A percentile compares a stretch with the other conserved stretches of the same genome.
These are phyloP conservation scores for Tarsius wallacei DNA, from an alignment of 2,797 vertebrate genomes.

Conservation along the genomic window DNA sequence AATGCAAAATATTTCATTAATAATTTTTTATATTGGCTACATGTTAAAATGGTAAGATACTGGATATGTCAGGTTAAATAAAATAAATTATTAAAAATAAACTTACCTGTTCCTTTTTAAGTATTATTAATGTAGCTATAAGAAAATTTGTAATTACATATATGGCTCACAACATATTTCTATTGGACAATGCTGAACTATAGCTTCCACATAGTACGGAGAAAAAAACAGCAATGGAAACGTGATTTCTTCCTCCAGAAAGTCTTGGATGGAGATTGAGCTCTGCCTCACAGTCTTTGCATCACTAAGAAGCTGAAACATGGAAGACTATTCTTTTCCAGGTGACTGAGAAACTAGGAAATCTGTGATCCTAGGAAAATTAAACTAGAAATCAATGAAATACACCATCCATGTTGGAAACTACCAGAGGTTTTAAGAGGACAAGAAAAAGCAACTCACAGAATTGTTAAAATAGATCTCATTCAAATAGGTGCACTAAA, in stretches of 20 bases:
- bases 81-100: slow-evolving; percentile 27
- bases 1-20: slow-evolving; percentile 5
- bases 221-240: neutral
- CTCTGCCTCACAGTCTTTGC: neutral
- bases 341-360: slow-evolving; percentile 42
- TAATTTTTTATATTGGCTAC: neutral
- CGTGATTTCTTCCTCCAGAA: neutral
- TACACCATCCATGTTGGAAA: neutral
- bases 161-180: neutral
- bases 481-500: neutral
- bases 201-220: neutral
- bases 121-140: neutral
- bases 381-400: neutral
- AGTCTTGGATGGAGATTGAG: neutral
- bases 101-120: neutral
- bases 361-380: neutral
- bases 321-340: neutral
- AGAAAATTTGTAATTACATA: slow-evolving; percentile 1
- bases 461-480: neutral
- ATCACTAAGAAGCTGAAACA: neutral
- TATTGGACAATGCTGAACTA: neutral
- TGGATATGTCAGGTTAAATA: neutral
- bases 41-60: neutral
- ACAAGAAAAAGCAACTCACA: neutral
- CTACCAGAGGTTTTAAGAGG: neutral